Evolutionary conservation across 2,888 invertebrate species (phyloP), one percentile per base, ranked within the genome.

Genomic region (Parasteatoda lunata): DNA sequence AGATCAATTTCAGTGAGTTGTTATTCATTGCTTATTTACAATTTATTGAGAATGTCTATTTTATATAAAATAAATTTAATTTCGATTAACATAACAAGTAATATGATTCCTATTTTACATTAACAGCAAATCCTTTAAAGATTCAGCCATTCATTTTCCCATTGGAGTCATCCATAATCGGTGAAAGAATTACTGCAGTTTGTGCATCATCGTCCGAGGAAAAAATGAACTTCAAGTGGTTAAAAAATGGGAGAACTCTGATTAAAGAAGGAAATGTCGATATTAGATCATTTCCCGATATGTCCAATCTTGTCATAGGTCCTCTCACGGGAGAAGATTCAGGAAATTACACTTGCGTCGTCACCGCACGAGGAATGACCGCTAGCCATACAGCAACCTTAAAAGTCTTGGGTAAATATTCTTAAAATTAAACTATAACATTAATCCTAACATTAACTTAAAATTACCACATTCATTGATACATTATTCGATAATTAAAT

Each of bases 321-420:
- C 76, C 83, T 5, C 69, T 83, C 30, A 69, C 51, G 1, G 47
- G 47, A 52, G 83, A 83, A n/a, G 83, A 83, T 49, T 69, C 48
- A 15, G 83, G 83, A 7, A 83, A 83, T 11, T 83, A 83, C 13
- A 84, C 84, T 5, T 89, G 89, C 72, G 54, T 85, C 5, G 88
- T 73, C 8, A 88, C 65, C 71, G n/a, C 87, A 8, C 59, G 65
- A 54, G 78, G 83, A 49, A 30, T 76, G 9, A 51, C 73, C 3
- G 72, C 52, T 5, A 66, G 66, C 70, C 72, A 77, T 47, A 75
- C 78, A 11, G 72, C 82, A 8, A 45, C 15, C 0, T 51, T 87
- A n/a, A 59, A 68, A 7, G 83, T 87, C 45, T 45, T 87, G 30
- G 83, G 87, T 87, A 78, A 73, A 49, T 48, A 15, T 30, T 30